Conservation (phyloP, 2,888 invertebrate species). For the Dysmachus trigonus region DNA sequence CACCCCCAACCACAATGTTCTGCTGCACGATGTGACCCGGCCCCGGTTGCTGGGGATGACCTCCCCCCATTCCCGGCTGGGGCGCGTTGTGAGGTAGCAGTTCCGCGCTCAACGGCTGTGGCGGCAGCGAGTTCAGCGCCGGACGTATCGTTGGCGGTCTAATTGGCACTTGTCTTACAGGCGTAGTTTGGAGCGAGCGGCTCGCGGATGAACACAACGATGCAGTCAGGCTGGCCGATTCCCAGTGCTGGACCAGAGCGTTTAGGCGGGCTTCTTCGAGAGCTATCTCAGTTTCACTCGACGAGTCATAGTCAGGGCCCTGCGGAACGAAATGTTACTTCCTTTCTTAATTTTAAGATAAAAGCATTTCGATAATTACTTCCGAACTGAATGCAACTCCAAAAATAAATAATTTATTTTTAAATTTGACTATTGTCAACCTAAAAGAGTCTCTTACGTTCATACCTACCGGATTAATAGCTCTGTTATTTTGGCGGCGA, state of each 20-base stretch:
- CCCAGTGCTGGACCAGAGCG: constrained; percentile 79
- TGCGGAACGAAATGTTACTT: constrained; percentile 57
- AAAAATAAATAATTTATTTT: background rate
- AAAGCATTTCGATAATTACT: background rate
- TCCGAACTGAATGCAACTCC: background rate
- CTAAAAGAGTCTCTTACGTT: too few relatives aligned
- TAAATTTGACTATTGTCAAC: too few relatives aligned
- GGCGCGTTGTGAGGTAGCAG: constrained; percentile 60
- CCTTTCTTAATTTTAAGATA: background rate
- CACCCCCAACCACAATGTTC: too few relatives aligned
- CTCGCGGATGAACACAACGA: constrained; percentile 67
- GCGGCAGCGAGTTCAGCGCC: constrained; percentile 53
- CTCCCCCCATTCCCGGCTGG: constrained; percentile 45
- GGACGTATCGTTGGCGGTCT: constrained; percentile 57
- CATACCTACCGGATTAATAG: too few relatives aligned
- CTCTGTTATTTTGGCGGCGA: too few relatives aligned
- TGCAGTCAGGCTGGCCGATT: constrained; percentile 72
- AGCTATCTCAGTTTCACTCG: constrained; percentile 77
- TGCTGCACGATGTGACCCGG: constrained; percentile 50
- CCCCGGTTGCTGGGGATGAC: constrained; percentile 51
- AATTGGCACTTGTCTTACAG: constrained; percentile 63
- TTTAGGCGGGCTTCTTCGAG: constrained; percentile 74
- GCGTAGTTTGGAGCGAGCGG: constrained; percentile 67
- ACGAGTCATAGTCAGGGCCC: constrained; percentile 85
- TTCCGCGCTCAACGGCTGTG: constrained; percentile 57